These are phyloP conservation scores for Batillaria attramentaria DNA, from an alignment of 1,140 invertebrate species.

Conservation along the genomic window DNA sequence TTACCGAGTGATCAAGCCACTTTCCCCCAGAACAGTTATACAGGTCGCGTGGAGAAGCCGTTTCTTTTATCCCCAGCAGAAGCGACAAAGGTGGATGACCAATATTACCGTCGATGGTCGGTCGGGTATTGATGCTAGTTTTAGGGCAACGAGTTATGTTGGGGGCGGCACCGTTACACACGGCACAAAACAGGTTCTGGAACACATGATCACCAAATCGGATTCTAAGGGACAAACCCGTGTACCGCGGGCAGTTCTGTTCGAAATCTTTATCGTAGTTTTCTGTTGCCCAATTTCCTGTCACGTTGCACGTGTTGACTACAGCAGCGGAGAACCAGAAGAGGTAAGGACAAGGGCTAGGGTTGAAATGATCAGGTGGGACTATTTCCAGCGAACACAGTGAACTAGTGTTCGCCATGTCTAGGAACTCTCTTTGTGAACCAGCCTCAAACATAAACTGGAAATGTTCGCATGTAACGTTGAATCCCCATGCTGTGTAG, in stretches of 20 bases:
- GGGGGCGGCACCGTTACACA: background rate
- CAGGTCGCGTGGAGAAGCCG: background rate
- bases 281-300: background rate
- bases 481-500: background rate
- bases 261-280: background rate
- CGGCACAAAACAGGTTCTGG: conserved; percentile 9
- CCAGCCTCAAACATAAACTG: background rate
- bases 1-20: conserved; percentile 7
- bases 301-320: background rate
- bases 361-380: background rate
- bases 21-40: background rate
- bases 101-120: too few species aligned
- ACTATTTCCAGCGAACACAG: background rate
- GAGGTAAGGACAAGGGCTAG: background rate
- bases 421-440: background rate
- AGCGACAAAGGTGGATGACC: background rate
- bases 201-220: background rate
- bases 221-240: background rate
- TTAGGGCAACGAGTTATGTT: too few species aligned
- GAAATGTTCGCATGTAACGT: background rate
- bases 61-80: background rate
- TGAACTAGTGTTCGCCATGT: background rate
- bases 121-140: too few species aligned
- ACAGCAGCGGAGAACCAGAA: background rate
- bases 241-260: background rate